phyloP scores from a whole-genome alignment of 2,888 invertebrate genomes.

The Drosophila kanekoi region DNA sequence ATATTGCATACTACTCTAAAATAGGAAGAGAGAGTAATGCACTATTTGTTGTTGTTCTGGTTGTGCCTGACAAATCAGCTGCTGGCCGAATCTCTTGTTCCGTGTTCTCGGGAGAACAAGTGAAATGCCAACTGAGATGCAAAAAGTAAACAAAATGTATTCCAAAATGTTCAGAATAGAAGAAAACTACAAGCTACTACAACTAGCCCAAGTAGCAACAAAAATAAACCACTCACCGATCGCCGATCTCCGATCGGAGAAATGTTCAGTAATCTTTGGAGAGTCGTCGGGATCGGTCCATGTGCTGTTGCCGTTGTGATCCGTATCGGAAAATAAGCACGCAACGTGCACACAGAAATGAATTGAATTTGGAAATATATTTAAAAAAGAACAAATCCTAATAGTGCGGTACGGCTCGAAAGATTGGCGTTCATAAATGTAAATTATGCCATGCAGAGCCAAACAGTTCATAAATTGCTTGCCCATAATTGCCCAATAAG shows the following conservation, averaged over 20 bases:
- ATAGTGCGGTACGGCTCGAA: slow-evolving; percentile 13
- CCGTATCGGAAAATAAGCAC: slow-evolving; percentile 14
- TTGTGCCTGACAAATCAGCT: slow-evolving; percentile 9
- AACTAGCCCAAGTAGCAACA: slow-evolving; percentile 21
- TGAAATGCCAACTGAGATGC: slow-evolving; percentile 31
- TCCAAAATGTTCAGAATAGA: slow-evolving; percentile 61
- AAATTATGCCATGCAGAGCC: slow-evolving; percentile 51
- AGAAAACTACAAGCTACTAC: slow-evolving; percentile 22
- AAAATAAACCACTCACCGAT: slow-evolving; percentile 51
- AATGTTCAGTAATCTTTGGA: slow-evolving; percentile 59
- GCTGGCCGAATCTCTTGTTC: slow-evolving; percentile 8
- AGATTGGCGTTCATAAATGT: slow-evolving; percentile 41
- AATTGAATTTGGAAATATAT: slow-evolving; percentile 35
- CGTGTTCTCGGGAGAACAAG: slow-evolving; percentile 35
- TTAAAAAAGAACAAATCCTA: slow-evolving; percentile 27
- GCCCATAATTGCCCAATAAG: slow-evolving; percentile 45
- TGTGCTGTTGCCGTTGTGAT: slow-evolving; percentile 20
- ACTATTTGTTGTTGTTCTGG: background rate
- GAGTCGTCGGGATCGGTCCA: slow-evolving; percentile 58
- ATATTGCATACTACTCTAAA: slow-evolving; percentile 4
- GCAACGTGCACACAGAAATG: slow-evolving; percentile 34
- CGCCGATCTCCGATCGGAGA: slow-evolving; percentile 29
- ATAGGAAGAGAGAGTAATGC: slow-evolving; percentile 7
- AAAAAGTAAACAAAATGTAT: slow-evolving; percentile 62
- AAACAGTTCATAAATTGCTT: slow-evolving; percentile 49